These are phyloP conservation scores for Trichopoda pennipes DNA, from an alignment of 2,888 invertebrate genomes.

Conservation along the genomic window DNA sequence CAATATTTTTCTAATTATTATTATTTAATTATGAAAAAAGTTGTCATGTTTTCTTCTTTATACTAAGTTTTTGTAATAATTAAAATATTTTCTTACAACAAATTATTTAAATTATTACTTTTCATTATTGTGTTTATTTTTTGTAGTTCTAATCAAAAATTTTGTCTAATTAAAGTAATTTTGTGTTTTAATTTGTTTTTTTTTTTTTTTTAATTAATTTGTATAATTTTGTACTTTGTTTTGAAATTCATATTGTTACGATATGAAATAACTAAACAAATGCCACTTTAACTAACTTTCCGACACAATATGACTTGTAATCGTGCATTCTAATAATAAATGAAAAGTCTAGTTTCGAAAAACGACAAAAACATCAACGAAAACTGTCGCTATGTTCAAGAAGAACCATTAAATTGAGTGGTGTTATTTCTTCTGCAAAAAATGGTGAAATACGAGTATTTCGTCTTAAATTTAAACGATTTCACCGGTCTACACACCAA, in stretches of 20 bases:
- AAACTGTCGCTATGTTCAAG: too few species aligned
- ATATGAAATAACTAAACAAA: constrained; percentile 67
- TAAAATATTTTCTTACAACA: constrained; percentile 25
- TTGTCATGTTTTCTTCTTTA: neutral
- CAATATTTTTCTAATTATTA: constrained; percentile 43
- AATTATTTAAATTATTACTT: constrained; percentile 15
- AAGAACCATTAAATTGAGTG: too few species aligned
- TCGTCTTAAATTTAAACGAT: too few species aligned
- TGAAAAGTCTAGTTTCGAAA: neutral
- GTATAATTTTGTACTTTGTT: constrained; percentile 66
- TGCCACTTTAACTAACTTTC: constrained; percentile 37
- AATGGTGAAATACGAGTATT: too few species aligned
- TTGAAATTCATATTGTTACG: constrained; percentile 66
- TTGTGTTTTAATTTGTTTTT: constrained; percentile 33
- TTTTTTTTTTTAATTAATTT: constrained; percentile 35
- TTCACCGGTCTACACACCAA: too few species aligned
- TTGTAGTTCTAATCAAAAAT: constrained; percentile 50
- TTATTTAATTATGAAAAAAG: constrained; percentile 30
- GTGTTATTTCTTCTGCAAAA: too few species aligned
- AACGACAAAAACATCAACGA: too few species aligned
- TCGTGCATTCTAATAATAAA: constrained; percentile 8
- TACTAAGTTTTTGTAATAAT: constrained; percentile 16
- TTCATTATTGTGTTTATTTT: constrained; percentile 32
- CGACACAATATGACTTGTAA: constrained; percentile 40
- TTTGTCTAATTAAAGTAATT: constrained; percentile 65